Percentiles rank a stretch among this genome's conserved stretches.
These are phyloP conservation scores for Eulithis prunata DNA, from an alignment of 2,888 invertebrate genomes.

Conservation along the genomic window DNA sequence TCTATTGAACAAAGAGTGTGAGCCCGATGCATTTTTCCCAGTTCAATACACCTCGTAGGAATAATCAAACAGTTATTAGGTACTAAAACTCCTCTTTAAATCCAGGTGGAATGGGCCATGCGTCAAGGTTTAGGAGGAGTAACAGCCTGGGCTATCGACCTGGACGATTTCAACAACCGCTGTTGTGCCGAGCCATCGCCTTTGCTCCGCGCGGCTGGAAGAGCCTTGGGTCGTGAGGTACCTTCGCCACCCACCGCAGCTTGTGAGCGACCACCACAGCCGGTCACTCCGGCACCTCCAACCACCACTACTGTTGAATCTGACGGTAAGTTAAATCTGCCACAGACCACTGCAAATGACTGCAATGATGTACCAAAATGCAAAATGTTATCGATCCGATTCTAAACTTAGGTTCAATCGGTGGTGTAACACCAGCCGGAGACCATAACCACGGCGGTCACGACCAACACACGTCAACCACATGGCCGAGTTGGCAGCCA, in stretches of 20 bases:
- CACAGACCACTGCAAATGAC: too few relatives aligned
- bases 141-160: conserved; percentile 94
- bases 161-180: conserved; percentile 94
- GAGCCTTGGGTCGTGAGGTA: conserved; percentile 87
- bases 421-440: conserved; percentile 56
- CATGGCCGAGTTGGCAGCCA: conserved; percentile 76
- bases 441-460: conserved; percentile 58
- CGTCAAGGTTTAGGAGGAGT: conserved; percentile 91
- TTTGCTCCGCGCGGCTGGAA: conserved; percentile 89
- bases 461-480: conserved; percentile 67
- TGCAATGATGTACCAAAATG: too few relatives aligned
- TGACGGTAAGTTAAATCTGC: conserved; percentile 57
- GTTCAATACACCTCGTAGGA: too few relatives aligned
- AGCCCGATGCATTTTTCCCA: too few relatives aligned
- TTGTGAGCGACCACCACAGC: conserved; percentile 89
- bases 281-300: conserved; percentile 90
- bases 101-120: conserved; percentile 88
- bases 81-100: background rate
- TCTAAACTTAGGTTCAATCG: conserved; percentile 52
- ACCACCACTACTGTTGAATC: conserved; percentile 86
- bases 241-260: conserved; percentile 79
- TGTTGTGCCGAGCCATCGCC: conserved; percentile 93
- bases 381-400: too few relatives aligned
- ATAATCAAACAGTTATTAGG: background rate
- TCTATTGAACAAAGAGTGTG: too few relatives aligned